Conservation (phyloP, 2,113 vertebrate species). For the Nesospiza acunhae region DNA sequence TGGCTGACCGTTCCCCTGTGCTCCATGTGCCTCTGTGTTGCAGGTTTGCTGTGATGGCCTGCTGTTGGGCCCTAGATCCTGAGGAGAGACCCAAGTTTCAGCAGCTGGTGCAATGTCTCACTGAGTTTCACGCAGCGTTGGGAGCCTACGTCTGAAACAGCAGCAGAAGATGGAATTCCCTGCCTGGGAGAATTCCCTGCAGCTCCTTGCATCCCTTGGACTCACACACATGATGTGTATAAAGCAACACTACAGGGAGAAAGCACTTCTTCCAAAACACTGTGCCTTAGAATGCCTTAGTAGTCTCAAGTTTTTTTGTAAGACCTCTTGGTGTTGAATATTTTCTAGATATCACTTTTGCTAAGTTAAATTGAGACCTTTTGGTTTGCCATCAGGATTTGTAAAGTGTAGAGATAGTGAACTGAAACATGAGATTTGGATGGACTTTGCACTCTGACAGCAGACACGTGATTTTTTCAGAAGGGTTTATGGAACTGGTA, state of each 20-base stretch:
- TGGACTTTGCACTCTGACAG: constrained; percentile 68
- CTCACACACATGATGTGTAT: not conserved
- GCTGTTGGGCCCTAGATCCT: constrained; percentile 96
- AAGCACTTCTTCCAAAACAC: constrained; percentile 72
- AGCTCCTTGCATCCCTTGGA: not conserved
- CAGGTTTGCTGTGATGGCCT: constrained; percentile 99
- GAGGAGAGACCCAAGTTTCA: constrained; percentile 98
- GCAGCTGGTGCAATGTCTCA: constrained; percentile 98
- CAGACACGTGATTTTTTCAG: not conserved
- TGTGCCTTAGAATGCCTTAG: constrained; percentile 84
- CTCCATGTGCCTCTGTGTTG: not conserved
- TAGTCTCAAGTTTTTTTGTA: constrained; percentile 58
- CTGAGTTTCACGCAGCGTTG: constrained; percentile 94
- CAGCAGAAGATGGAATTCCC: not conserved
- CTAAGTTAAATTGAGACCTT: constrained; percentile 70
- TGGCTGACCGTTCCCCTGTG: not conserved
- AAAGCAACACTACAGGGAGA: constrained; percentile 61
- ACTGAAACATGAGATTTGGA: constrained; percentile 61
- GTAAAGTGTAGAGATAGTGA: constrained; percentile 68
- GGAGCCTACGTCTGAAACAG: constrained; percentile 91
- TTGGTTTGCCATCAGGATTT: constrained; percentile 65
- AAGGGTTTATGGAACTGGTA: constrained; percentile 55
- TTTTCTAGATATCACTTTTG: constrained; percentile 77
- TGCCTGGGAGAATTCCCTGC: not conserved
- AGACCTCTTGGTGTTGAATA: constrained; percentile 67